Conservation (phyloP, 2,888 invertebrate species). For the Melieria picta region DNA sequence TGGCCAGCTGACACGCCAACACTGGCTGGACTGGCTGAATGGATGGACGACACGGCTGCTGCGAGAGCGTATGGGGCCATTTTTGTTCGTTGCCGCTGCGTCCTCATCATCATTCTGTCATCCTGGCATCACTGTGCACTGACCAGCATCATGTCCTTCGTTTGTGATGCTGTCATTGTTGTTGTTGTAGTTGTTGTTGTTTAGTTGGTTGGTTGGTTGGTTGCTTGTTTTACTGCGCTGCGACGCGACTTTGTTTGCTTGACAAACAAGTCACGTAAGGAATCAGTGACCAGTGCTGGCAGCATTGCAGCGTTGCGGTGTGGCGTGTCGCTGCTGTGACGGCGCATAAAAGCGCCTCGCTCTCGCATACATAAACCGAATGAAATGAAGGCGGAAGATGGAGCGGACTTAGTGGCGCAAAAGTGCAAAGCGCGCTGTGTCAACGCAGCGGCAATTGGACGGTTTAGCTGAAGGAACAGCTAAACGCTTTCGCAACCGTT, state of each 20-base stretch:
- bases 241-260: conserved; percentile 12
- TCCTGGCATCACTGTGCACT: neutral
- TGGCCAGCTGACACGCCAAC: neutral
- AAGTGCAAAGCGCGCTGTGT: too few relatives aligned
- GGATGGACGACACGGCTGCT: neutral
- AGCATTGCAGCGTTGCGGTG: conserved; percentile 1
- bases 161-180: neutral
- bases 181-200: too few relatives aligned
- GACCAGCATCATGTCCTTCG: neutral
- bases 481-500: too few relatives aligned
- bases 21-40: neutral
- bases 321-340: conserved; percentile 19
- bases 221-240: neutral
- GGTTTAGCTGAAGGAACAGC: too few relatives aligned
- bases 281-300: conserved; percentile 26
- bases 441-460: too few relatives aligned
- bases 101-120: conserved; percentile 20
- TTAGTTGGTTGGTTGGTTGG: neutral
- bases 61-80: neutral
- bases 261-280: conserved; percentile 31
- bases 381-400: too few relatives aligned
- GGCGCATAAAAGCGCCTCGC: neutral
- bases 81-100: conserved; percentile 11
- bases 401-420: too few relatives aligned
- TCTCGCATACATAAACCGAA: too few relatives aligned